A percentile compares a stretch with the other conserved stretches of the same genome.
Conservation (phyloP, 2,797 vertebrate species). For the Anguilla megastoma region DNA sequence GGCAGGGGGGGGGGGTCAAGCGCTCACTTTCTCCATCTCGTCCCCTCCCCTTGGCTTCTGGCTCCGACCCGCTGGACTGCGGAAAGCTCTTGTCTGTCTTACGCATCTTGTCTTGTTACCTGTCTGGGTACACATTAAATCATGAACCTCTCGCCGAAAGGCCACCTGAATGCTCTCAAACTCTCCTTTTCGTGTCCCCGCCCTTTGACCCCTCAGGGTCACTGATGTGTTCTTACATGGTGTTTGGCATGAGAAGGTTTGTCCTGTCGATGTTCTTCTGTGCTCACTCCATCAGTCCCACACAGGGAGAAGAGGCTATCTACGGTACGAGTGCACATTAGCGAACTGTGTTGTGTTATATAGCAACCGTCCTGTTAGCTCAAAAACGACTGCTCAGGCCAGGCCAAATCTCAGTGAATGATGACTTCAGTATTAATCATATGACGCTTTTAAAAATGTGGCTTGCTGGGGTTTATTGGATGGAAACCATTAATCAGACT, state of each 20-base stretch:
- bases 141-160: conserved; percentile 28
- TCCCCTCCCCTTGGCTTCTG: conserved; percentile 55
- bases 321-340: background rate
- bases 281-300: background rate
- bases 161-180: conserved; percentile 16
- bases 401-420: background rate
- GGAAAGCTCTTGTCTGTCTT: conserved; percentile 35
- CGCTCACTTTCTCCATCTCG: background rate
- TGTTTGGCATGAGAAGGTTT: background rate
- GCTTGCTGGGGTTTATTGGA: background rate
- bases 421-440: background rate
- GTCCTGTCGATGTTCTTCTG: background rate
- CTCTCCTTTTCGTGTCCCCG: background rate
- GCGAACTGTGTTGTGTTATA: background rate
- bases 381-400: background rate
- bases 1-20: background rate
- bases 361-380: background rate
- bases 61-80: conserved; percentile 14
- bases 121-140: conserved; percentile 19
- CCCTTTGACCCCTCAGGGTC: background rate
- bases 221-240: background rate
- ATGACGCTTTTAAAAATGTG: background rate
- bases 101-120: conserved; percentile 37
- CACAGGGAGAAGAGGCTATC: background rate
- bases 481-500: background rate